Evolutionary conservation across 2,797 vertebrate genomes (phyloP), one percentile per base, ranked within the genome.

Genomic region (Cossypha polioptera): DNA sequence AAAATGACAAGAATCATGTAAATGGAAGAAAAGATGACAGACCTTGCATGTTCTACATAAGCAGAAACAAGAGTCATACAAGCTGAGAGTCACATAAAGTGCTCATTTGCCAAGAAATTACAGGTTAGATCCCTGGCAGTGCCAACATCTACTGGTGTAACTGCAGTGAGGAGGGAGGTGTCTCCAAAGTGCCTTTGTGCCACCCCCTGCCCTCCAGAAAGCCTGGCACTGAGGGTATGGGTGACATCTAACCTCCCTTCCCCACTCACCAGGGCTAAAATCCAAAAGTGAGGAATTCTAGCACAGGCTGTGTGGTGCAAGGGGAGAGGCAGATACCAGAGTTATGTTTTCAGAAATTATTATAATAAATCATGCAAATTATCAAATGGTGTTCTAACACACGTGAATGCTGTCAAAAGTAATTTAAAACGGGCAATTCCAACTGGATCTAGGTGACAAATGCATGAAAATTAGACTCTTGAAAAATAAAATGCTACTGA

Each of bases 1-100:
- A 58, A 95, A 96, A 92, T 72, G 68, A 51, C 84, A 92, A 91
- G 75, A 92, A 93, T 74, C 54, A 77, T 11, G 2, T 73, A 84
- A 78, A 79, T 45, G 65, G 78, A 79, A 88, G 69, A 84, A 48
- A 57, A 92, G 66, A 94, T 86, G 47, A 78, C 29, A 93, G 69
- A 84, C 53, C 31, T 94, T 50, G 5, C 31, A 59, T 19, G 63
- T 51, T 90, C 76, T 8, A 88, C 67, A 82, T 20, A 87, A 86
- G 58, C 47, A 93, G 81, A 91, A 95, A 69, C 35, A 71, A 76
- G 58, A 66, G 29, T 36, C 13, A 35, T 3, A 54, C 22, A 71
- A 89, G 92, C 26, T 24, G 24, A 24, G 48, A 84, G 53, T 66
- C 43, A 59, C 55, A 50, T 36, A 35, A 93, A 78, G 61, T 20